A percentile compares a stretch with the other conserved stretches of the same genome.
phyloP scores from a whole-genome alignment of 2,113 vertebrate species.

The Bagarius yarrelli region DNA sequence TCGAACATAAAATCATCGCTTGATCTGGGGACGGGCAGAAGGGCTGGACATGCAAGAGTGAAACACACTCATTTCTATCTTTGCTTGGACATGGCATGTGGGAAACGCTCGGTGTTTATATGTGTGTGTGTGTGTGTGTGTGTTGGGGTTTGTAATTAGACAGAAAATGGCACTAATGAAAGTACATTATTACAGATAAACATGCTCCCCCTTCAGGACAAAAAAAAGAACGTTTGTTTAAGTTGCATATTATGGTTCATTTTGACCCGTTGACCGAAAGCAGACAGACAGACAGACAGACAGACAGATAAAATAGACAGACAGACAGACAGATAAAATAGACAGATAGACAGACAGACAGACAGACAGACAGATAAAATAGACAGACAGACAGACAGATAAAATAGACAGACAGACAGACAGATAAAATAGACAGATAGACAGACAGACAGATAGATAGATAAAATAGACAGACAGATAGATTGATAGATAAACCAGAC shows the following conservation, averaged over 20 bases:
- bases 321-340: not conserved
- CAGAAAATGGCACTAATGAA: slow-evolving; percentile 12
- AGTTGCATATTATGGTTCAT: not conserved
- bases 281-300: not conserved
- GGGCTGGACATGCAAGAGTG: slow-evolving; percentile 71
- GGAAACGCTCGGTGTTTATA: not conserved
- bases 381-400: not conserved
- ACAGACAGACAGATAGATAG: not conserved
- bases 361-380: not conserved
- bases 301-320: not conserved
- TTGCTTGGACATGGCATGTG: slow-evolving; percentile 49
- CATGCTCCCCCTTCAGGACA: not conserved
- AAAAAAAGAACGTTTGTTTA: not conserved
- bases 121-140: slow-evolving; percentile 8
- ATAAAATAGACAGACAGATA: too few species aligned
- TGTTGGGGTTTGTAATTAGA: not conserved
- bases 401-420: not conserved
- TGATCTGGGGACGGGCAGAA: slow-evolving; percentile 70
- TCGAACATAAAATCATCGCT: slow-evolving; percentile 73
- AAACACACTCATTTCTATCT: slow-evolving; percentile 62
- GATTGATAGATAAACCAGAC: too few species aligned
- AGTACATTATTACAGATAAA: slow-evolving; percentile 1
- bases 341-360: not conserved
- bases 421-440: too few species aligned
- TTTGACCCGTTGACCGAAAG: not conserved